Evolutionary conservation across 2,797 vertebrate species (phyloP), one percentile per base, ranked within the genome.

Genomic region (Falco berigora): DNA sequence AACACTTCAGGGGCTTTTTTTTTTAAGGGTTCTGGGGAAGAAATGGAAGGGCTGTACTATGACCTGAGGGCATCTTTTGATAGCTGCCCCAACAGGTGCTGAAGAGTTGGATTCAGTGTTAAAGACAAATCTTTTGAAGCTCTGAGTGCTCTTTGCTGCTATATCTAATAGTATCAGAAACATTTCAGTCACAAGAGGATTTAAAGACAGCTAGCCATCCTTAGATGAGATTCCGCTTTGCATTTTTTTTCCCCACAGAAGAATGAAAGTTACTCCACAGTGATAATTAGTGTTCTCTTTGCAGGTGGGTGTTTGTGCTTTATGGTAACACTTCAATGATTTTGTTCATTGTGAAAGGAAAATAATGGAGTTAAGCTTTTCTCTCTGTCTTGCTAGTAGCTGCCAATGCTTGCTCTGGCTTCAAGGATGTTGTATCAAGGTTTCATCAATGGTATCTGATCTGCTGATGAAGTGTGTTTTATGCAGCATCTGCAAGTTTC

Each of bases 11-110:
- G 40, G 28, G 8, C 13, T 38, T 38, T 38, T 38, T 28, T 66
- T 74, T 55, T 59, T 23, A 17, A 56, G 30, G 24, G 44, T 90
- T 47, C n/a, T 91, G 73, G 55, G 92, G 76, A 95, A 90, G 92
- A 95, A 95, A 90, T 78, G 55, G 88, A 84, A 90, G 82, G 91
- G 88, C 67, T 93, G 94, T 86, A 17, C 76, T 52, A 28, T 86
- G 83, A 95, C 94, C 90, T 6, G 53, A 92, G 88, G 90, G 67
- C 88, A 84, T 75, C 86, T 95, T 95, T 85, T 95, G 91, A 94
- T 83, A 92, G 55, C 71, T 84, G 56, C 50, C 79, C 87, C 66
- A 92, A 96, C 73, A 94, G 85, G 76, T 78, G 81, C 67, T 74
- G 49, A 74, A 92, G 72, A 49, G 58, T 58, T 84, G 30, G 73